phyloP scores from a whole-genome alignment of 1,140 invertebrate genomes.

The Scaptomyza pallida region DNA sequence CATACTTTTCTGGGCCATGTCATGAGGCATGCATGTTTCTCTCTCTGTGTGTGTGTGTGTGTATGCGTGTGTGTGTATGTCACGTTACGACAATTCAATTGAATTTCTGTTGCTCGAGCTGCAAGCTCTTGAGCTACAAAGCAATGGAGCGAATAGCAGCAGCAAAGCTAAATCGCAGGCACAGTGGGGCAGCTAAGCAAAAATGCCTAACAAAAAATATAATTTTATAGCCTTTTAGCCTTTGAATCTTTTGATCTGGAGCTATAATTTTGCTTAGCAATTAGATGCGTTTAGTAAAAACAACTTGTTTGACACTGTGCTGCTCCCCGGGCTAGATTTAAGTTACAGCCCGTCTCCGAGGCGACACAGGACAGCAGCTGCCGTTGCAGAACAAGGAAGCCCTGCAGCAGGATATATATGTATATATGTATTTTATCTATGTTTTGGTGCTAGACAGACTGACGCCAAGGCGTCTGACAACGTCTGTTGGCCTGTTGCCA shows the following conservation, averaged over 20 bases:
- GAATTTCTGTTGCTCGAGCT: constrained; percentile 63
- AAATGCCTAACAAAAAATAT: neutral
- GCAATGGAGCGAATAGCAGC: constrained; percentile 32
- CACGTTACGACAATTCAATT: constrained; percentile 76
- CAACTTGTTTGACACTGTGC: constrained; percentile 9
- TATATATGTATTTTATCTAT: constrained; percentile 10
- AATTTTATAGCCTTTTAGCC: too few relatives aligned
- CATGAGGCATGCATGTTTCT: constrained; percentile 32
- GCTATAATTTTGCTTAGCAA: too few relatives aligned
- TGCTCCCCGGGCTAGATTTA: constrained; percentile 35
- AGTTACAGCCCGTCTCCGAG: constrained; percentile 31
- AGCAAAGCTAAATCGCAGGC: constrained; percentile 25
- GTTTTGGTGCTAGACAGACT: constrained; percentile 41
- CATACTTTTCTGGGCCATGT: constrained; percentile 77
- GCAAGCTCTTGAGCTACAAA: constrained; percentile 60
- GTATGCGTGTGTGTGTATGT: constrained; percentile 44
- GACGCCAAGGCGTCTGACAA: constrained; percentile 38
- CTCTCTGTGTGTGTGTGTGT: constrained; percentile 13
- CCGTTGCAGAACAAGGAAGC: neutral
- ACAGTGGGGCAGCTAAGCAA: neutral
- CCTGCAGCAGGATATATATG: neutral
- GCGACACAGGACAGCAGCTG: constrained; percentile 5
- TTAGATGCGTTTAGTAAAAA: too few relatives aligned
- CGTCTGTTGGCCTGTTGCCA: constrained; percentile 51
- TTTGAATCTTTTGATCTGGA: too few relatives aligned